Conservation (phyloP, 2,113 vertebrate genomes). For the Melanocharis versteri region DNA sequence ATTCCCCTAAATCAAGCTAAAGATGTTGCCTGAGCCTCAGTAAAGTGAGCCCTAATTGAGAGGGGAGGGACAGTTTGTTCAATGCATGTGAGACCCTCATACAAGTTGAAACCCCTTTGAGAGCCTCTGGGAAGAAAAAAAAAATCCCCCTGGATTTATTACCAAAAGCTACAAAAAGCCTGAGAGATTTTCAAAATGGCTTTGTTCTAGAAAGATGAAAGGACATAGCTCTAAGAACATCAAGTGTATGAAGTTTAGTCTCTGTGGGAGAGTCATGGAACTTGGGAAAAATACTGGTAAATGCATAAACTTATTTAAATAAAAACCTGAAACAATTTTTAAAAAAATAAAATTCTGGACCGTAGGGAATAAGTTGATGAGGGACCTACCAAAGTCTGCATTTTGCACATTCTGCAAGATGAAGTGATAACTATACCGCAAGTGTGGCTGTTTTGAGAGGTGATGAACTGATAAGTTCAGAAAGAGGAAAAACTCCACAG, state of each 20-base stretch:
- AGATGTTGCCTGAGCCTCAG: not conserved
- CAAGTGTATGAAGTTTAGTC: slow-evolving; percentile 48
- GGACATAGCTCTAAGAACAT: slow-evolving; percentile 41
- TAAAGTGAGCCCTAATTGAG: slow-evolving; percentile 9
- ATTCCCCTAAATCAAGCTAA: not conserved
- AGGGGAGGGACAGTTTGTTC: slow-evolving; percentile 39
- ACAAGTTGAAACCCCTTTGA: slow-evolving; percentile 11
- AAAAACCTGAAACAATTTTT: slow-evolving; percentile 12
- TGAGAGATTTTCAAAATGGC: slow-evolving; percentile 62
- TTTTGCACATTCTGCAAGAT: slow-evolving; percentile 27
- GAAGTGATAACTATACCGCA: not conserved
- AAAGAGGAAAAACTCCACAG: not conserved
- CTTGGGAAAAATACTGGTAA: slow-evolving; percentile 37
- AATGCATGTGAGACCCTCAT: not conserved
- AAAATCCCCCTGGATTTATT: slow-evolving; percentile 38
- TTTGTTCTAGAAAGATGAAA: slow-evolving; percentile 67
- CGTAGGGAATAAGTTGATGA: not conserved
- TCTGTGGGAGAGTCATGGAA: slow-evolving; percentile 40
- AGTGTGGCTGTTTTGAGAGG: not conserved
- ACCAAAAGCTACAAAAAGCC: slow-evolving; percentile 64
- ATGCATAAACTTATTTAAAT: slow-evolving; percentile 49
- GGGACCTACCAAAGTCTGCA: not conserved
- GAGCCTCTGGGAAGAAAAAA: slow-evolving; percentile 15
- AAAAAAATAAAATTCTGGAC: not conserved
- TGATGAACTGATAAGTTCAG: not conserved